phyloP scores from a whole-genome alignment of 2,888 invertebrate genomes.

The Emesis russula region DNA sequence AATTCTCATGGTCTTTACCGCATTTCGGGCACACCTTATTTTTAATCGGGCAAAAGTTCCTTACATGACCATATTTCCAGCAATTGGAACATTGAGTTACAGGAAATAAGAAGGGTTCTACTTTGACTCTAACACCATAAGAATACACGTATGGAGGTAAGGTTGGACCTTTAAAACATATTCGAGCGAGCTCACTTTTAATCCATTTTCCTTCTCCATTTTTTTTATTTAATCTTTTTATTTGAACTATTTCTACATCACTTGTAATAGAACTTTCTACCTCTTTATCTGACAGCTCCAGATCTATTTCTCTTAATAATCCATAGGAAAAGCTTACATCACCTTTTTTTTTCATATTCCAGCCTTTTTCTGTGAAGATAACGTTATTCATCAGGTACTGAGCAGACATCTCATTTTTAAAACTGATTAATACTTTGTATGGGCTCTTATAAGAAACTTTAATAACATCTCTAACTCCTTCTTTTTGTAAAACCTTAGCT shows the following conservation, averaged over 20 bases:
- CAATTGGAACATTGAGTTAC: constrained; percentile 10
- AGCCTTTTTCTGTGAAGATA: neutral
- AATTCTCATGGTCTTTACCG: neutral
- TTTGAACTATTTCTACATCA: neutral
- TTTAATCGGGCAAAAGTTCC: constrained; percentile 9
- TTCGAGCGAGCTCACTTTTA: neutral
- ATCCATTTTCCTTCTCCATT: neutral
- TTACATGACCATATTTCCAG: constrained; percentile 13
- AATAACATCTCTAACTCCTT: neutral
- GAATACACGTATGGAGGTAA: constrained; percentile 6
- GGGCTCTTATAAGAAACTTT: neutral
- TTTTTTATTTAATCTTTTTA: constrained; percentile 13
- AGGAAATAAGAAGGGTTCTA: constrained; percentile 11
- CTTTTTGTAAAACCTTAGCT: neutral
- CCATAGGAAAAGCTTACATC: neutral
- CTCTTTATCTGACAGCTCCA: neutral
- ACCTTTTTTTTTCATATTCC: neutral
- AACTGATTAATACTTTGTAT: neutral
- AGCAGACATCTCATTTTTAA: neutral
- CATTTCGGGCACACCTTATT: neutral
- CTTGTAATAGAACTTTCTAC: neutral
- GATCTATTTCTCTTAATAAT: neutral
- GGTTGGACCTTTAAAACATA: neutral
- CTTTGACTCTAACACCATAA: neutral
- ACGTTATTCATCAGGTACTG: neutral